These are phyloP conservation scores for Tenthredo scrophulariae DNA, from an alignment of 2,888 invertebrate genomes.

Conservation along the genomic window DNA sequence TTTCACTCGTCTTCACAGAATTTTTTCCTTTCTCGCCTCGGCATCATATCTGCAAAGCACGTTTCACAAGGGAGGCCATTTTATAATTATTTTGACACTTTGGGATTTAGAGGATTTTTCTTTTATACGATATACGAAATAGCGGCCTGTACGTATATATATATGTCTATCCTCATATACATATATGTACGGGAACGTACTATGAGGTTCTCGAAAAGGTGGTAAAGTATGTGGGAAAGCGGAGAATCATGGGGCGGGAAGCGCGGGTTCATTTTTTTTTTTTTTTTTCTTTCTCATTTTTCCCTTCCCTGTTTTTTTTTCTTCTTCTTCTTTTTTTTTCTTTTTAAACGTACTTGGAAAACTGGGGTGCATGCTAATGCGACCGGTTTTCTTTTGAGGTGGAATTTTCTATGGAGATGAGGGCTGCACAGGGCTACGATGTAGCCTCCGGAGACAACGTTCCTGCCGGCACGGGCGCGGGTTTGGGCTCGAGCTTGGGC, in stretches of 20 bases:
- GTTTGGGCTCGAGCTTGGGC: neutral
- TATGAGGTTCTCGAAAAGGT: constrained; percentile 15
- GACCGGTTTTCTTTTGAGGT: constrained; percentile 57
- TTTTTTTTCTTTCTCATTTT: neutral
- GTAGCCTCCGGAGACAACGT: constrained; percentile 38
- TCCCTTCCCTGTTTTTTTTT: neutral
- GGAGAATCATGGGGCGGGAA: constrained; percentile 36
- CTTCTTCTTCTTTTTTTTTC: neutral
- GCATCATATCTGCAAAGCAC: constrained; percentile 14
- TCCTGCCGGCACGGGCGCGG: neutral
- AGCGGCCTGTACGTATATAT: neutral
- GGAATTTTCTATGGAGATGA: constrained; percentile 50
- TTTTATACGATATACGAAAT: neutral
- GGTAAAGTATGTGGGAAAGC: constrained; percentile 32
- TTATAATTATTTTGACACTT: constrained; percentile 74
- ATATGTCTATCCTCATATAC: neutral
- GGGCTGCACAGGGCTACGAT: constrained; percentile 35
- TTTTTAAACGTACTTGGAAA: constrained; percentile 53
- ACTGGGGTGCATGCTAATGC: constrained; percentile 64
- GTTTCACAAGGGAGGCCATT: constrained; percentile 57
- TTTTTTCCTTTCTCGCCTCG: neutral
- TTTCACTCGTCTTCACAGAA: neutral
- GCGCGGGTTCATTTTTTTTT: neutral
- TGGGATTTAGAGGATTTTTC: constrained; percentile 64
- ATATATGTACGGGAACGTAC: neutral